Evolutionary conservation across 2,797 vertebrate genomes (phyloP), one percentile per base, ranked within the genome.

Genomic region (Mallotus villosus): DNA sequence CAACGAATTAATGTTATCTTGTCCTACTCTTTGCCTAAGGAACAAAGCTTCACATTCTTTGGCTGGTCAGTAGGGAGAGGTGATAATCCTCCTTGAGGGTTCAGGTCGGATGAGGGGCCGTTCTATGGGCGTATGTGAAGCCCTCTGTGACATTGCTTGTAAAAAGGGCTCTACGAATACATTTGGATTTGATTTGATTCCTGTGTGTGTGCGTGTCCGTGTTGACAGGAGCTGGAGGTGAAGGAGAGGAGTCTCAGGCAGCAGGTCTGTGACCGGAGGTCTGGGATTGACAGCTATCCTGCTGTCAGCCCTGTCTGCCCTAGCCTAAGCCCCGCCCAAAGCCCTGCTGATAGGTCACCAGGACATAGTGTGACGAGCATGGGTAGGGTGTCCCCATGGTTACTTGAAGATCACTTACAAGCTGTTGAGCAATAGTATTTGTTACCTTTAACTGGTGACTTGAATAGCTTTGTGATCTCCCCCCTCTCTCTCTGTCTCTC

Each of bases 221-320:
- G n/a, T 79, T 57, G 75, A 53, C 59, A 91, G 91, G 89, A 91
- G 79, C 81, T 90, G 0, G 87, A 90, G 57, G 87, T 89, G 62
- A 80, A 83, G 2, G 86, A 88, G 27, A 83, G 81, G 68, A 86
- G 71, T 41, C 70, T 88, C 71, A 88, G 74, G 68, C 82, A 84
- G 67, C 83, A 81, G 27, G 80, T 79, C 0, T 68, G 74, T 70
- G 89, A 72, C 19, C 68, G 67, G 24, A 81, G 78, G 75, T 37
- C 81, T 57, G 67, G 60, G 61, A 80, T 32, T 5, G 87, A 88
- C 69, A 78, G 68, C 71, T 86, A 74, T 70, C 77, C 86, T 22
- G 58, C 75, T 25, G 66, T 79, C 59, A 91, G 84, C 78, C 85
- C 91, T 19, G 74, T 83, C 66, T 81, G 85, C 71, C 82, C 84